phyloP scores from a whole-genome alignment of 2,113 vertebrate species.

The Anolis carolinensis region DNA sequence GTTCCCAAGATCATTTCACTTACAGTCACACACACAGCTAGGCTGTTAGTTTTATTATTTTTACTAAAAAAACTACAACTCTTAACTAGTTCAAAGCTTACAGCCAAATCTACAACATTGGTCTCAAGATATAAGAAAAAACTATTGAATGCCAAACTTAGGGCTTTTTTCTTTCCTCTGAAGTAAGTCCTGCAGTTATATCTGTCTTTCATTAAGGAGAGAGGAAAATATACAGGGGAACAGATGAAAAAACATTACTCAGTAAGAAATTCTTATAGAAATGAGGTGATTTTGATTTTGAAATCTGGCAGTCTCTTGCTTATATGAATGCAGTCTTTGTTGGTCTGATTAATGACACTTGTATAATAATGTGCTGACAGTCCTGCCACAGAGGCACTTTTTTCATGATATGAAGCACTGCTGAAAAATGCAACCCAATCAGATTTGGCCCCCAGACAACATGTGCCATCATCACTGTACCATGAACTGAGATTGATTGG shows the following conservation, averaged over 20 bases:
- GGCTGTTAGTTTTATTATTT: background rate
- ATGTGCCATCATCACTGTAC: constrained; percentile 80
- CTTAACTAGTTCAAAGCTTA: constrained; percentile 43
- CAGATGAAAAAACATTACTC: constrained; percentile 66
- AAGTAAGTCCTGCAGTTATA: constrained; percentile 23
- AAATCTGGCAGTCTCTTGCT: constrained; percentile 70
- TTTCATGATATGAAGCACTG: constrained; percentile 75
- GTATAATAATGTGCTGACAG: constrained; percentile 76
- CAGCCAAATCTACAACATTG: constrained; percentile 32
- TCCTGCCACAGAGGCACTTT: constrained; percentile 66
- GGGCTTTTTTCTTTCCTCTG: constrained; percentile 29
- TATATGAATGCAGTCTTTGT: constrained; percentile 75
- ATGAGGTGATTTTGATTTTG: constrained; percentile 68
- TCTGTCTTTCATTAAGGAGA: constrained; percentile 64
- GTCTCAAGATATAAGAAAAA: constrained; percentile 16
- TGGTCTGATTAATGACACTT: constrained; percentile 81
- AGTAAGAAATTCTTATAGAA: constrained; percentile 69
- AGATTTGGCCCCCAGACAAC: constrained; percentile 79
- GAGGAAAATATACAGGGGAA: constrained; percentile 30
- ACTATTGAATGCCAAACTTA: constrained; percentile 3
- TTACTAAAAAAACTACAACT: background rate
- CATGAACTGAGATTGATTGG: constrained; percentile 82
- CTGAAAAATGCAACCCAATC: constrained; percentile 79
- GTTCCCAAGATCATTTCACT: too few relatives aligned
- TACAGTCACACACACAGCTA: background rate